Evolutionary conservation across 2,888 invertebrate genomes (phyloP).

Genomic region (Mesorhabditis belari): DNA sequence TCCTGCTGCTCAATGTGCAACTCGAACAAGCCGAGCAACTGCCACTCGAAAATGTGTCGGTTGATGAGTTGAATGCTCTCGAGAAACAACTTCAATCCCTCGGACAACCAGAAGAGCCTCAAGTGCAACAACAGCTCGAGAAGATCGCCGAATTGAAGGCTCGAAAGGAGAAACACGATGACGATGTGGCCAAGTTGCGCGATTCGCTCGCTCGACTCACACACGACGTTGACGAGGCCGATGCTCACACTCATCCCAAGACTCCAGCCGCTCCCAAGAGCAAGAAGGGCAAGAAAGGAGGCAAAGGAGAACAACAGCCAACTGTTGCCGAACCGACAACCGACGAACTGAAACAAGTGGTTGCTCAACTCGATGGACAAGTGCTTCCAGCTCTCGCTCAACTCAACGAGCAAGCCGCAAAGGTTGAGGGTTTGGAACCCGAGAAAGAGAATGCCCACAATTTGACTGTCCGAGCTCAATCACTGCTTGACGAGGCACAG

Average conservation of each 20-base stretch:
- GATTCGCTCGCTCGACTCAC: conserved; percentile 22
- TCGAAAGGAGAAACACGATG: conserved; percentile 16
- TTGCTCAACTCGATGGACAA: conserved; percentile 2
- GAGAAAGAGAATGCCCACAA: neutral
- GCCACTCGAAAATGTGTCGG: conserved; percentile 1
- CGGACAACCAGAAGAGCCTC: conserved; percentile 7
- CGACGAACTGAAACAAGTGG: conserved; percentile 6
- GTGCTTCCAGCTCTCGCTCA: neutral
- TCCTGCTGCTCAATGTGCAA: too few species aligned
- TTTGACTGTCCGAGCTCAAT: neutral
- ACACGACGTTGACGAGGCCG: conserved; percentile 1
- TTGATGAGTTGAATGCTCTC: conserved; percentile 1
- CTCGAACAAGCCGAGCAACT: too few species aligned
- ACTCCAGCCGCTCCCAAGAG: conserved; percentile 6
- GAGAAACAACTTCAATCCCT: conserved; percentile 8
- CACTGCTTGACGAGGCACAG: neutral
- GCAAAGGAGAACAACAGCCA: conserved; percentile 12
- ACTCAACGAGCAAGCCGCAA: neutral
- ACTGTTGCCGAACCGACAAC: conserved; percentile 10
- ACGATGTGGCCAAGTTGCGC: conserved; percentile 14
- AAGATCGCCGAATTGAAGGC: conserved; percentile 14
- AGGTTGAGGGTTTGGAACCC: neutral
- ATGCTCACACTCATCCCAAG: conserved; percentile 1
- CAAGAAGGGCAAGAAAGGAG: neutral
- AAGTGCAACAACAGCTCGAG: conserved; percentile 16